Evolutionary conservation across 1,140 invertebrate genomes (phyloP).

Genomic region (Sweltsa coloradensis): DNA sequence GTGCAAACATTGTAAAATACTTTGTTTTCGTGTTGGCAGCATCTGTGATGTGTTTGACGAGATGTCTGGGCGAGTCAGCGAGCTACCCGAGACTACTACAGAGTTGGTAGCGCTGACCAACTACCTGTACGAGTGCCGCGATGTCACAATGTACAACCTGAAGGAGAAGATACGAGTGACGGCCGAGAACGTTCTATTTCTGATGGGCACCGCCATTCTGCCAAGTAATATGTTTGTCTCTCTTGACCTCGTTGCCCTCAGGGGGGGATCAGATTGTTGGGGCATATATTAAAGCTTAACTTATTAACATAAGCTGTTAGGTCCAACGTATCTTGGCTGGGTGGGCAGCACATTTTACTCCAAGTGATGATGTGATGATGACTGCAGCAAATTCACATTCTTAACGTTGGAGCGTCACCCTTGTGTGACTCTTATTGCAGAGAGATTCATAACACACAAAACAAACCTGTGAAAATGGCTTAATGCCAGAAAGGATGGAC

Average conservation of each 20-base stretch:
- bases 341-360: too few relatives aligned
- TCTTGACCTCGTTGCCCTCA: too few relatives aligned
- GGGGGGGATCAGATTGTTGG: too few relatives aligned
- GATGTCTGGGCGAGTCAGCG: slow-evolving; percentile 72
- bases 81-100: slow-evolving; percentile 72
- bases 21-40: slow-evolving; percentile 32
- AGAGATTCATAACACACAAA: too few relatives aligned
- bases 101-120: slow-evolving; percentile 75
- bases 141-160: slow-evolving; percentile 65
- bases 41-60: slow-evolving; percentile 77
- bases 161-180: slow-evolving; percentile 55
- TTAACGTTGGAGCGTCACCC: too few relatives aligned
- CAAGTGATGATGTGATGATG: too few relatives aligned
- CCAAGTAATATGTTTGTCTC: slow-evolving; percentile 33
- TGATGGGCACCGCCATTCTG: slow-evolving; percentile 61
- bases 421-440: too few relatives aligned
- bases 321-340: too few relatives aligned
- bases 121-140: slow-evolving; percentile 67
- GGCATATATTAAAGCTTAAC: neutral
- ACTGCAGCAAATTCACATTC: too few relatives aligned
- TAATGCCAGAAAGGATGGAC: too few relatives aligned
- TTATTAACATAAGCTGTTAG: too few relatives aligned
- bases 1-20: neutral
- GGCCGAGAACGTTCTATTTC: slow-evolving; percentile 57
- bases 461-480: too few relatives aligned